Conservation (phyloP, 1,140 invertebrate species). For the Ceratina calcarata region DNA sequence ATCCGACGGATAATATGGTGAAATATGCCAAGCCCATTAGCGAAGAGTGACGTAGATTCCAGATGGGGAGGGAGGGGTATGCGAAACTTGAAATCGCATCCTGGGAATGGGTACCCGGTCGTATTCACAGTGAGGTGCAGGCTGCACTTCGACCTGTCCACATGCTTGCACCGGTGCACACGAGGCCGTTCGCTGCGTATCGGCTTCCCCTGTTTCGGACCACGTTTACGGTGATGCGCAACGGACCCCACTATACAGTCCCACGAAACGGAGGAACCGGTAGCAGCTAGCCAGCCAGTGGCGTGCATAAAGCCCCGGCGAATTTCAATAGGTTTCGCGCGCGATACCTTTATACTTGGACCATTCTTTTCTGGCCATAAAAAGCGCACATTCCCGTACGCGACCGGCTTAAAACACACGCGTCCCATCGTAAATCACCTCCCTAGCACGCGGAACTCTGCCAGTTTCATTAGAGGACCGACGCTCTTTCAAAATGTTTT, state of each 20-base stretch:
- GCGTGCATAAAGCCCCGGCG: conserved; percentile 62
- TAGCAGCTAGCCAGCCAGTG: conserved; percentile 48
- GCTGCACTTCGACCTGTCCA: conserved; percentile 56
- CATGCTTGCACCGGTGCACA: conserved; percentile 51
- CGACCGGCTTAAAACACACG: conserved; percentile 68
- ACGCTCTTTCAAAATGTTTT: no score
- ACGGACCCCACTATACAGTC: conserved; percentile 52
- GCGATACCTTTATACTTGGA: conserved; percentile 69
- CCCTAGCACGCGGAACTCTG: conserved; percentile 48
- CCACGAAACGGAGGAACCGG: conserved; percentile 61
- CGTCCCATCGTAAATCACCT: conserved; percentile 69
- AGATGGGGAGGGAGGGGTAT: background rate
- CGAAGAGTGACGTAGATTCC: background rate
- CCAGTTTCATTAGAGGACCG: conserved; percentile 48
- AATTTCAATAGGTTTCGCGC: conserved; percentile 66
- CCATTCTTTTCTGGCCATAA: conserved; percentile 71
- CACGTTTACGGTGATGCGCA: conserved; percentile 66
- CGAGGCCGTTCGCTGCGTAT: conserved; percentile 49
- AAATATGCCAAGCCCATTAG: background rate
- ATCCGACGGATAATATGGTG: background rate
- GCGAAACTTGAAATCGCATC: conserved; percentile 1
- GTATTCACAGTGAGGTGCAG: conserved; percentile 56
- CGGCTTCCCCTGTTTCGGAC: conserved; percentile 57
- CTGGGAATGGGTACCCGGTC: conserved; percentile 46
- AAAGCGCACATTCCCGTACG: conserved; percentile 69